These are phyloP conservation scores for Eristalis tenax DNA, from an alignment of 2,888 invertebrate species.

Conservation along the genomic window DNA sequence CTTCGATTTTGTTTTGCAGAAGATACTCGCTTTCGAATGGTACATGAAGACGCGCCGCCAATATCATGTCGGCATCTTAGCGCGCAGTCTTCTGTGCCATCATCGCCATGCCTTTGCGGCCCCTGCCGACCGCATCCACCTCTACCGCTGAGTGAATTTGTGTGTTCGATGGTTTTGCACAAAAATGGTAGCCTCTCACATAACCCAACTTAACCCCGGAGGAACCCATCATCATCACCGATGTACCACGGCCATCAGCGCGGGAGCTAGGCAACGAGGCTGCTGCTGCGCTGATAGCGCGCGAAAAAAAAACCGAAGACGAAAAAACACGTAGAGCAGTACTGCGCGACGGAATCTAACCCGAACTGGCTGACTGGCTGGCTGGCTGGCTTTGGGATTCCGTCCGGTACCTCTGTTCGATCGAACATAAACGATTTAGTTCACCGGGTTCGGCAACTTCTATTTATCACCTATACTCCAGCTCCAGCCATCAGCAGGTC, in stretches of 20 bases:
- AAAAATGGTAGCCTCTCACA: constrained; percentile 71
- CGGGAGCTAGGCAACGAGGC: constrained; percentile 47
- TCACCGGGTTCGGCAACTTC: constrained; percentile 68
- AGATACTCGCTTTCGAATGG: constrained; percentile 31
- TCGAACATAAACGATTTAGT: constrained; percentile 71
- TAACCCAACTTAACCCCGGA: constrained; percentile 69
- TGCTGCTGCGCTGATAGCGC: constrained; percentile 47
- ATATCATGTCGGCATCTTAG: constrained; percentile 70
- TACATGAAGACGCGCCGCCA: constrained; percentile 18
- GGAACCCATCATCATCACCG: constrained; percentile 64
- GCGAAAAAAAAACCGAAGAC: background rate
- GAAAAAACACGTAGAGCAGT: background rate
- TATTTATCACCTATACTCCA: constrained; percentile 66
- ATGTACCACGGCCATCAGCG: constrained; percentile 35
- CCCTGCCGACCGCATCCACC: constrained; percentile 26
- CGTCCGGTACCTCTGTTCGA: constrained; percentile 24
- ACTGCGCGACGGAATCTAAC: constrained; percentile 28
- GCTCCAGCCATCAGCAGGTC: constrained; percentile 55
- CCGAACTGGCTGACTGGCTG: background rate
- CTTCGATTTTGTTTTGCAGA: constrained; percentile 28
- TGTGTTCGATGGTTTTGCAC: constrained; percentile 67
- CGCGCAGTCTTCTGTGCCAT: constrained; percentile 57
- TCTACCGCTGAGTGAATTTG: constrained; percentile 68
- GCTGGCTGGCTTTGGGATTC: background rate
- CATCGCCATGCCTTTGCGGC: constrained; percentile 27